Conservation (phyloP, 2,113 vertebrate genomes). For the Trachemys scripta region DNA sequence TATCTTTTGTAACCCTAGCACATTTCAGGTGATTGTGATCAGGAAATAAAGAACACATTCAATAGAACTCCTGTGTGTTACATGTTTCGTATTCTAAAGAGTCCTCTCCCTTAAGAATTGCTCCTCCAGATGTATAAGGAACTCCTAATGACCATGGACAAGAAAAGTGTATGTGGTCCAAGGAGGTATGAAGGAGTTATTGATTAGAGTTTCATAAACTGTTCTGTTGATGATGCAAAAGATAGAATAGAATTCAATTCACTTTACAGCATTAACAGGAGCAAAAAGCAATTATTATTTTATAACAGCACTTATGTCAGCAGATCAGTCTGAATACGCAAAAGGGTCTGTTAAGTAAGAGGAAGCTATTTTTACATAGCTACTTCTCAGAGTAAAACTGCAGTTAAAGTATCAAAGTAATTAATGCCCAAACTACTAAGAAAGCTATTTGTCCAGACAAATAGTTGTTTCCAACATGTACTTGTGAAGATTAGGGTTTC, state of each 20-base stretch:
- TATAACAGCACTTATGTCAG: not conserved
- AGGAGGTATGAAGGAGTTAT: not conserved
- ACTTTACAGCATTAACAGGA: not conserved
- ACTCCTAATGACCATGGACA: not conserved
- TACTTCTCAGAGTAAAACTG: not conserved
- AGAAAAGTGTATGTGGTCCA: not conserved
- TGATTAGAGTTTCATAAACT: not conserved
- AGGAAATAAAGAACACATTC: not conserved
- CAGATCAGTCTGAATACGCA: not conserved
- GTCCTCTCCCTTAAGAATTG: not conserved
- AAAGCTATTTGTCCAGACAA: not conserved
- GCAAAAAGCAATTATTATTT: not conserved
- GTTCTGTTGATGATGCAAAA: not conserved
- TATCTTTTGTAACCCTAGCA: not conserved
- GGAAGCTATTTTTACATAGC: not conserved
- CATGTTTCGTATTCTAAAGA: not conserved
- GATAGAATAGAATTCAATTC: not conserved
- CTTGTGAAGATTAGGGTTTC: not conserved
- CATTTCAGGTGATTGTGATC: not conserved
- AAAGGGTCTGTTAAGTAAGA: not conserved
- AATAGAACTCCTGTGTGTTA: not conserved
- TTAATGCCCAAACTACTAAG: not conserved
- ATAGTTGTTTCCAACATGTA: not conserved
- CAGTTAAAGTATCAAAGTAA: accelerated
- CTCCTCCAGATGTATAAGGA: not conserved